phyloP scores from a whole-genome alignment of 2,797 vertebrate genomes.

The Alectoris magna region DNA sequence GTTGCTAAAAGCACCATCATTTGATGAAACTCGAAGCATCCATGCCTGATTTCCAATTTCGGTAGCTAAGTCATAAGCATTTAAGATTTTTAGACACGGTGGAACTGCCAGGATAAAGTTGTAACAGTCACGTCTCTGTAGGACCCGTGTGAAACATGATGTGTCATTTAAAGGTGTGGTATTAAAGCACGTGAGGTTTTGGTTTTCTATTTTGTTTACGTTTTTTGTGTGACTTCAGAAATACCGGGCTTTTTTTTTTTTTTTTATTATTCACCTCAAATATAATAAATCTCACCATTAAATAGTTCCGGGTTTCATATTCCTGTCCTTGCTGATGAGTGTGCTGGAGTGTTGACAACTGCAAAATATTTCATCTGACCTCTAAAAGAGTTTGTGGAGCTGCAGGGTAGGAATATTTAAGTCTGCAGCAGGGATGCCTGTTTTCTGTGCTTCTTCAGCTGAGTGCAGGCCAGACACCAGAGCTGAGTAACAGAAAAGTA shows the following conservation, averaged over 20 bases:
- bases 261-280: background rate
- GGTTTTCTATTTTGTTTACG: background rate
- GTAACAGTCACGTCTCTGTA: background rate
- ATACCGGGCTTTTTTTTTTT: background rate
- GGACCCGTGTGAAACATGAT: background rate
- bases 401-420: background rate
- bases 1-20: background rate
- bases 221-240: background rate
- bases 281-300: background rate
- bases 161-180: background rate
- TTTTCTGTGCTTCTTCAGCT: background rate
- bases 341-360: background rate
- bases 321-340: background rate
- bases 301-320: background rate
- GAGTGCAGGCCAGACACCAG: background rate
- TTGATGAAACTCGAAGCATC: background rate
- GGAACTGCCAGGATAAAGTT: background rate
- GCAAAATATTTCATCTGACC: background rate
- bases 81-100: background rate
- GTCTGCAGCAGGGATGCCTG: background rate
- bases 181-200: background rate
- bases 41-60: background rate
- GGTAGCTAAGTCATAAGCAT: background rate
- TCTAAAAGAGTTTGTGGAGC: background rate
- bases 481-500: background rate